Conservation (phyloP, 2,797 vertebrate genomes). For the Halcyon badia region DNA sequence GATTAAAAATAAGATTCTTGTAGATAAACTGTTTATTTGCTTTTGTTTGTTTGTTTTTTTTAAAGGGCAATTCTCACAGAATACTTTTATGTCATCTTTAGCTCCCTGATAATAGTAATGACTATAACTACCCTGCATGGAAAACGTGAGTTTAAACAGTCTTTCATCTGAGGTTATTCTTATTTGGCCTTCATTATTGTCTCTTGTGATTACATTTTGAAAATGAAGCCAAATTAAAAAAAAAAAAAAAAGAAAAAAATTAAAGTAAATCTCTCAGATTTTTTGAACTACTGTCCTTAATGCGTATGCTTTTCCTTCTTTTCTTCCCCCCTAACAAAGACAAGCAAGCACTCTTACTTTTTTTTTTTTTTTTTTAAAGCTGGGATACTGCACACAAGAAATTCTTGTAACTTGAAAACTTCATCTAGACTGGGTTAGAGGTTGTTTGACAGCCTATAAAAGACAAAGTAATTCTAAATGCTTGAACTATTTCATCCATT, state of each 20-base stretch:
- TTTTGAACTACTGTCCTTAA: neutral
- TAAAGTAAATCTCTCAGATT: neutral
- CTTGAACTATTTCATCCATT: conserved; percentile 16
- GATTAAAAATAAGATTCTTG: conserved; percentile 19
- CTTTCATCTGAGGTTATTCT: neutral
- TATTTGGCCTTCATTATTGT: conserved; percentile 10
- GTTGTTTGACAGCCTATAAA: neutral
- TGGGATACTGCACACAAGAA: neutral
- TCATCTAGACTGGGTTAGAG: neutral
- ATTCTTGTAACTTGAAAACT: conserved; percentile 4
- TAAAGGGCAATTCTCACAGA: neutral
- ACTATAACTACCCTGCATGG: neutral
- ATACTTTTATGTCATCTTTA: conserved; percentile 1
- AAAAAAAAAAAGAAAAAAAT: neutral
- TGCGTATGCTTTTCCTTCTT: neutral
- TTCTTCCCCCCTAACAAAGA: neutral
- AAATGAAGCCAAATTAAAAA: neutral
- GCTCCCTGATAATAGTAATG: conserved; percentile 5
- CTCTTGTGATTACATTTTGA: neutral
- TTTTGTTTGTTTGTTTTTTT: neutral
- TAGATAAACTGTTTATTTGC: neutral
- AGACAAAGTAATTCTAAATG: conserved; percentile 53
- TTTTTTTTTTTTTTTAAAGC: neutral
- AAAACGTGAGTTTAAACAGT: conserved; percentile 25
- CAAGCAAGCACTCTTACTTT: neutral